A percentile compares a stretch with the other conserved stretches of the same genome.
Conservation (phyloP, 2,888 invertebrate species). For the Osmoderma eremita region DNA sequence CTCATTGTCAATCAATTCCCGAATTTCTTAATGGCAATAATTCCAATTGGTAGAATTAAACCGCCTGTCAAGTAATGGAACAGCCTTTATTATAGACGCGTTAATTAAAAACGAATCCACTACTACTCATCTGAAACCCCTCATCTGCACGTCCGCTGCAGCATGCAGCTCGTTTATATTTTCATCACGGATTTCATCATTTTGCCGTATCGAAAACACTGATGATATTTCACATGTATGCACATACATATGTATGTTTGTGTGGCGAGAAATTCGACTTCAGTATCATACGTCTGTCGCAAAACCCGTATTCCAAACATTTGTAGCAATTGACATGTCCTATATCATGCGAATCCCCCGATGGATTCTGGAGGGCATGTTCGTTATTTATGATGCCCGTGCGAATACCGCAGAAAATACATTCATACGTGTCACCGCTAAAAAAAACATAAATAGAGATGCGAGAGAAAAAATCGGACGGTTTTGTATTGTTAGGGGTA, state of each 20-base stretch:
- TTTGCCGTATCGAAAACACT: slow-evolving; percentile 28
- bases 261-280: slow-evolving; percentile 25
- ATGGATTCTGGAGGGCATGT: slow-evolving; percentile 56
- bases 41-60: no score
- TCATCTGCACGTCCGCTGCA: background rate
- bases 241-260: slow-evolving; percentile 4
- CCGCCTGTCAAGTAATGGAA: no score
- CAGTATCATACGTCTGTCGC: slow-evolving; percentile 21
- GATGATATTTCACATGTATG: slow-evolving; percentile 34
- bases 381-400: slow-evolving; percentile 58
- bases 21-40: no score
- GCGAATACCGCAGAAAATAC: slow-evolving; percentile 53
- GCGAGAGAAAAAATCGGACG: slow-evolving; percentile 16
- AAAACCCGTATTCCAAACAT: slow-evolving; percentile 48
- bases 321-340: slow-evolving; percentile 61
- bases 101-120: no score
- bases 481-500: slow-evolving; percentile 22
- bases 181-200: slow-evolving; percentile 24
- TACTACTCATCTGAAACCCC: no score
- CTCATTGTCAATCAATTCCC: no score
- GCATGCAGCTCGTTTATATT: slow-evolving; percentile 16
- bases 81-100: no score
- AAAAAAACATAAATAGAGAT: slow-evolving; percentile 27
- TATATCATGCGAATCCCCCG: slow-evolving; percentile 60
- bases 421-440: slow-evolving; percentile 31